These are phyloP conservation scores for Zophobas morio DNA, from an alignment of 1,140 invertebrate genomes.

Conservation along the genomic window DNA sequence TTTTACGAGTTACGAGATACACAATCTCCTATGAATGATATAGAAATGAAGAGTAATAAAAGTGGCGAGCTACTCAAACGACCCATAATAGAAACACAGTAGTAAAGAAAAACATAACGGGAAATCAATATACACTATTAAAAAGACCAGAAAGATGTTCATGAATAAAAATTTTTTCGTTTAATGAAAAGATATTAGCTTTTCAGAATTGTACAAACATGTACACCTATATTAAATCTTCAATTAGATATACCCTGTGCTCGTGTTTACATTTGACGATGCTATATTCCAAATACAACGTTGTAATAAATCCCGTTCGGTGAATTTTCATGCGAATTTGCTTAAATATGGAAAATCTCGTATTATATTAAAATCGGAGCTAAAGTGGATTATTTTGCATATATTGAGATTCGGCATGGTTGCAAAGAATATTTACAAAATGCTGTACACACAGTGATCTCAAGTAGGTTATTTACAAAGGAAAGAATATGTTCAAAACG, in stretches of 20 bases:
- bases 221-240: neutral
- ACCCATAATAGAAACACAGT: slow-evolving; percentile 14
- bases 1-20: slow-evolving; percentile 27
- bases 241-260: neutral
- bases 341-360: slow-evolving; percentile 13
- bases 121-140: neutral
- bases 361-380: slow-evolving; percentile 7
- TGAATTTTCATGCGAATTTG: slow-evolving; percentile 12
- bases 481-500: neutral
- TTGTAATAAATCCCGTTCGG: slow-evolving; percentile 7
- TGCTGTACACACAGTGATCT: slow-evolving; percentile 6
- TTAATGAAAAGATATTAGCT: too few species aligned
- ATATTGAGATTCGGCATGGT: neutral
- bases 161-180: too few species aligned
- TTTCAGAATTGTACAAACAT: too few species aligned
- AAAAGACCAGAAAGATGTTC: neutral
- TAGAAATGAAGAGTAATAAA: slow-evolving; percentile 19
- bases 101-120: neutral
- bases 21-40: slow-evolving; percentile 4
- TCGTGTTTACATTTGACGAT: neutral
- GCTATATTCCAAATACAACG: neutral
- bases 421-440: slow-evolving; percentile 6
- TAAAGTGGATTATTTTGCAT: slow-evolving; percentile 23
- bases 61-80: neutral
- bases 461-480: neutral